phyloP scores from a whole-genome alignment of 2,888 invertebrate genomes.

The Hirtodrosophila alboralis region DNA sequence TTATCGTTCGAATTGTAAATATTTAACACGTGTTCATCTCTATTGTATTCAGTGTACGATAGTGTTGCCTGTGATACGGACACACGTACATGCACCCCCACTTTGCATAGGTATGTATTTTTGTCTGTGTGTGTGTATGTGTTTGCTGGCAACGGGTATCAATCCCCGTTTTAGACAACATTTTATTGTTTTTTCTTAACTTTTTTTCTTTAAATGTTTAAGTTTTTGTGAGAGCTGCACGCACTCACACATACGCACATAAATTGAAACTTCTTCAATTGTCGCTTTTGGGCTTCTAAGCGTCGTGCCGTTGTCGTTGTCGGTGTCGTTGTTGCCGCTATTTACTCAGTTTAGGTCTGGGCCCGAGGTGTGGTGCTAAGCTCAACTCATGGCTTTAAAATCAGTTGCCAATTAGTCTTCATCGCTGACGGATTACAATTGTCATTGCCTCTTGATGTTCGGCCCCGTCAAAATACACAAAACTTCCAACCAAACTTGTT shows the following conservation, averaged over 20 bases:
- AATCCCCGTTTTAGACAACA: constrained; percentile 75
- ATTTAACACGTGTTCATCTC: no score
- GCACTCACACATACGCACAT: constrained; percentile 21
- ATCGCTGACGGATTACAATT: constrained; percentile 80
- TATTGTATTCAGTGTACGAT: no score
- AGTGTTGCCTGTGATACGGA: constrained; percentile 13
- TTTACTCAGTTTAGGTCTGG: constrained; percentile 48
- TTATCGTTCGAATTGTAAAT: no score
- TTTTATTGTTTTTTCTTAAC: constrained; percentile 34
- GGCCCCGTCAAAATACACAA: constrained; percentile 64
- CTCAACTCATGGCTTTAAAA: constrained; percentile 74
- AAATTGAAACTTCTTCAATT: constrained; percentile 77
- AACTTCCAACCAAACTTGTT: constrained; percentile 61
- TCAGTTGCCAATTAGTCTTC: constrained; percentile 84
- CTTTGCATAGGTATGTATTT: constrained; percentile 48
- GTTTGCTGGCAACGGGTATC: constrained; percentile 62
- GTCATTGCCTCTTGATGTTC: constrained; percentile 64
- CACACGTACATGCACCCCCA: constrained; percentile 63
- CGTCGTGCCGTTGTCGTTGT: constrained; percentile 23
- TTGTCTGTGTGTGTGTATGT: constrained; percentile 34
- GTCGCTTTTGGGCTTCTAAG: constrained; percentile 59
- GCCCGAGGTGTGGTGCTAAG: constrained; percentile 83
- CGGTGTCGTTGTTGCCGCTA: constrained; percentile 24
- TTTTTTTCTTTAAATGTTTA: constrained; percentile 32
- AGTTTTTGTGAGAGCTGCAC: constrained; percentile 43